Evolutionary conservation across 2,113 vertebrate species (phyloP).

Genomic region (Strix uralensis): DNA sequence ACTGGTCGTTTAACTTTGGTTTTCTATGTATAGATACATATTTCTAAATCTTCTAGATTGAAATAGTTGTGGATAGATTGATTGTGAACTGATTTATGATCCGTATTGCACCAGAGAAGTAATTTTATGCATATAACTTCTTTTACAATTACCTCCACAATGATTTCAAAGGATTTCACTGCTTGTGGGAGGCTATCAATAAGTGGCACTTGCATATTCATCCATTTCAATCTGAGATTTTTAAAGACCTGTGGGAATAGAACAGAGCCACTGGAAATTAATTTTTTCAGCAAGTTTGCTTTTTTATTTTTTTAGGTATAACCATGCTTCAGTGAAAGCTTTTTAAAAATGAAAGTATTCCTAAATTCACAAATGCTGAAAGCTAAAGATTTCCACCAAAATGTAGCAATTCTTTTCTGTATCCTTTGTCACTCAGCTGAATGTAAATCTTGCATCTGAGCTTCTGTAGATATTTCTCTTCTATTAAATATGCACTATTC

Average conservation of each 20-base stretch:
- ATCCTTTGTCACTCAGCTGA: constrained; percentile 25
- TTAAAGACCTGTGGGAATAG: constrained; percentile 71
- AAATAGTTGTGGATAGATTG: constrained; percentile 82
- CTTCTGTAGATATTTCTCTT: constrained; percentile 49
- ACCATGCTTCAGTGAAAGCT: neutral
- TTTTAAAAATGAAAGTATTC: constrained; percentile 27
- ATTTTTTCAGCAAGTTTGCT: constrained; percentile 58
- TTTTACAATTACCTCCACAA: constrained; percentile 86
- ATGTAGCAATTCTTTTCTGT: constrained; percentile 12
- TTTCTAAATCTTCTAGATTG: constrained; percentile 61
- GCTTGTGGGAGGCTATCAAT: constrained; percentile 69
- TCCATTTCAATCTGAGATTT: constrained; percentile 76
- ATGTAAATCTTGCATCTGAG: constrained; percentile 38
- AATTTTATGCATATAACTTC: constrained; percentile 97
- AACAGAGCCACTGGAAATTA: constrained; percentile 71
- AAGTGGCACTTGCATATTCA: constrained; percentile 76
- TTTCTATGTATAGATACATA: neutral
- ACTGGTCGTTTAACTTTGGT: neutral
- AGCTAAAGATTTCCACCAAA: constrained; percentile 33
- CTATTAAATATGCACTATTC: constrained; percentile 56
- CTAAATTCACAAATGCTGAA: constrained; percentile 36
- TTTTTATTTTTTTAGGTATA: constrained; percentile 6
- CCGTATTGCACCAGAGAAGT: constrained; percentile 85
- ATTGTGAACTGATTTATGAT: constrained; percentile 91
- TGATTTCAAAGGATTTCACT: constrained; percentile 71